Conservation (phyloP, 92 coral and sea anemone genomes). For the Zoanthus sansibaricus region DNA sequence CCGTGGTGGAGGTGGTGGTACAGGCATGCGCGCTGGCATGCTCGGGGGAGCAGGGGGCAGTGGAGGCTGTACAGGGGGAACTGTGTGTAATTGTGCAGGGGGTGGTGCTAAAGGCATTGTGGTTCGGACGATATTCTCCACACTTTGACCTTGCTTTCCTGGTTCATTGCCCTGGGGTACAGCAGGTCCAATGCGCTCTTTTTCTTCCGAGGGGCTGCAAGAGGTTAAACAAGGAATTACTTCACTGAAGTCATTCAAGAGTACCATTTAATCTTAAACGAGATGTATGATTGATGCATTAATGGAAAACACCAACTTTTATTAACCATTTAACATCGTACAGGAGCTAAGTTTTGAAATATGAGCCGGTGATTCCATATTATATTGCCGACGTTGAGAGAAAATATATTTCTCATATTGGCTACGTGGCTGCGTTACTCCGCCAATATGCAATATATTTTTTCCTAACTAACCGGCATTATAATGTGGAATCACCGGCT, state of each 20-base stretch:
- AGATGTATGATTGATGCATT: neutral
- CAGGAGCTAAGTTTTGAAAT: no score
- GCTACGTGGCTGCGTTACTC: no score
- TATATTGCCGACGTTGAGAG: no score
- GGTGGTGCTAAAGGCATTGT: slow-evolving; percentile 73
- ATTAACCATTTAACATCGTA: neutral
- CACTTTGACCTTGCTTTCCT: slow-evolving; percentile 8
- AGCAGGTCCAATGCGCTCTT: slow-evolving; percentile 95
- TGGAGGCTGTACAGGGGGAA: slow-evolving; percentile 47
- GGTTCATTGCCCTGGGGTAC: slow-evolving; percentile 71
- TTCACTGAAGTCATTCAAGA: neutral
- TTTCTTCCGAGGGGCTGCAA: slow-evolving; percentile 88
- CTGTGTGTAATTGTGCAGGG: slow-evolving; percentile 65
- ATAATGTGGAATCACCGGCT: no score
- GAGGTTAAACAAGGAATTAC: neutral
- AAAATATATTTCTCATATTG: no score
- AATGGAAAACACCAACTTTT: neutral
- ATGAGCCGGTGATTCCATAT: no score
- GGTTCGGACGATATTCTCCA: slow-evolving; percentile 38
- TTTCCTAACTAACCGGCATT: no score
- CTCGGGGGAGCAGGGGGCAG: slow-evolving; percentile 84
- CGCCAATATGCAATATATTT: no score
- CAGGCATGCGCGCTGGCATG: slow-evolving; percentile 71
- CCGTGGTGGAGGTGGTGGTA: slow-evolving; percentile 85
- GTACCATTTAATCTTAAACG: no score